phyloP scores from a whole-genome alignment of 2,888 invertebrate genomes.

The Andrena haemorrhoa region DNA sequence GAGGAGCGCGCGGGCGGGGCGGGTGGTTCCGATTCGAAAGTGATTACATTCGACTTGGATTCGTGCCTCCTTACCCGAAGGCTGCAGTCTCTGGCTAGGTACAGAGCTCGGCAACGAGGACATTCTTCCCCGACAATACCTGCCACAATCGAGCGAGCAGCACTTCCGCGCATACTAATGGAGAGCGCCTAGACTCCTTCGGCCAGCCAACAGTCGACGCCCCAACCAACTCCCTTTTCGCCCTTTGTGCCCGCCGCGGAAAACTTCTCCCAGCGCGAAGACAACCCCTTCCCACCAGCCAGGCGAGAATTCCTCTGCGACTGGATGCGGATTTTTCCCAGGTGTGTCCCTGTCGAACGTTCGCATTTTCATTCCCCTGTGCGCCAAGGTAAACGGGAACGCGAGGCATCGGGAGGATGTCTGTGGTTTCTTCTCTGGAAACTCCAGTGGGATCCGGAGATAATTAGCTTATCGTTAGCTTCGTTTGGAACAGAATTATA shows the following conservation, averaged over 20 bases:
- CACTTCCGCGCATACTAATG: slow-evolving; percentile 84
- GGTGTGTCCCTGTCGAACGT: neutral
- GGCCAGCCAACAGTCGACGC: slow-evolving; percentile 65
- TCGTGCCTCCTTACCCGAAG: slow-evolving; percentile 75
- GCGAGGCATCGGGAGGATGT: neutral
- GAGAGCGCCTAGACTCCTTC: slow-evolving; percentile 71
- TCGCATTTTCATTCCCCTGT: neutral
- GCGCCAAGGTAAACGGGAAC: neutral
- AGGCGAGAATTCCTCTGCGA: slow-evolving; percentile 12
- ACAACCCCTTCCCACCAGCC: neutral
- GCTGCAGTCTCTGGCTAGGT: slow-evolving; percentile 53
- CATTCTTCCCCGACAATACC: slow-evolving; percentile 84
- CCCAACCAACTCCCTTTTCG: slow-evolving; percentile 28
- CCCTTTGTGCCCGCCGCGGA: slow-evolving; percentile 49
- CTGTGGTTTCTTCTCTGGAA: too few species aligned
- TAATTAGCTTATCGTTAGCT: too few species aligned
- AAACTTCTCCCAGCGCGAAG: slow-evolving; percentile 57
- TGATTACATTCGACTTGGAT: slow-evolving; percentile 74
- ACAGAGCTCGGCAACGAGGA: slow-evolving; percentile 81
- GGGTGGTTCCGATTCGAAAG: slow-evolving; percentile 65
- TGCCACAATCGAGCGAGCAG: slow-evolving; percentile 81
- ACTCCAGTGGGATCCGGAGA: too few species aligned
- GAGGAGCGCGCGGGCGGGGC: slow-evolving; percentile 10
- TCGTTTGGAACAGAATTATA: too few species aligned
- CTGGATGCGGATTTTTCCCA: slow-evolving; percentile 19